phyloP scores from a whole-genome alignment of 2,797 vertebrate species.

The Enteromius unitaeniatus region DNA sequence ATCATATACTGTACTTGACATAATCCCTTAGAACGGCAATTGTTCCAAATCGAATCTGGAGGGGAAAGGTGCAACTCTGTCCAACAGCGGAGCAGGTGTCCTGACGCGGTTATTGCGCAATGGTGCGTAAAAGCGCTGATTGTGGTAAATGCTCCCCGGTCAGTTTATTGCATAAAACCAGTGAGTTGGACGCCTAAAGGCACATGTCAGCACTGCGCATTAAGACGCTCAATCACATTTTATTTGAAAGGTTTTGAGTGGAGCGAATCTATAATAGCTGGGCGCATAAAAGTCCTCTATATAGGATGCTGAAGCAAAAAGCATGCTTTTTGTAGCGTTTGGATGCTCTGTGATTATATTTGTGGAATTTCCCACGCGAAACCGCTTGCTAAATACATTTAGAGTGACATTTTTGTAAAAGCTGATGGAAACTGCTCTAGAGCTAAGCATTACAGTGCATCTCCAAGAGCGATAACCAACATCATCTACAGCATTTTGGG shows the following conservation, averaged over 20 bases:
- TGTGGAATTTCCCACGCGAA: neutral
- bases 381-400: neutral
- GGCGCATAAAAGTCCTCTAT: neutral
- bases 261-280: neutral
- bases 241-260: neutral
- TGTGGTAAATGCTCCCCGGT: neutral
- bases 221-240: neutral
- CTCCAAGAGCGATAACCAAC: neutral
- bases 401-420: neutral
- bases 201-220: neutral
- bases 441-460: neutral
- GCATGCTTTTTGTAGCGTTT: neutral
- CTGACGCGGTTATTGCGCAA: neutral
- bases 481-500: neutral
- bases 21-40: neutral
- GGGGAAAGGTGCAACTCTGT: neutral
- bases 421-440: neutral
- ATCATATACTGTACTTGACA: neutral
- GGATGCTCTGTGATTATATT: constrained; percentile 9
- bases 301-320: neutral
- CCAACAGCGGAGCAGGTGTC: neutral
- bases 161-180: neutral
- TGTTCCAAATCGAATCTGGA: neutral
- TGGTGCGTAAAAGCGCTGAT: constrained; percentile 19
- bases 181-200: neutral